Evolutionary conservation across 2,888 invertebrate genomes (phyloP), one percentile per base, ranked within the genome.

Genomic region (Matsumyia berberina): DNA sequence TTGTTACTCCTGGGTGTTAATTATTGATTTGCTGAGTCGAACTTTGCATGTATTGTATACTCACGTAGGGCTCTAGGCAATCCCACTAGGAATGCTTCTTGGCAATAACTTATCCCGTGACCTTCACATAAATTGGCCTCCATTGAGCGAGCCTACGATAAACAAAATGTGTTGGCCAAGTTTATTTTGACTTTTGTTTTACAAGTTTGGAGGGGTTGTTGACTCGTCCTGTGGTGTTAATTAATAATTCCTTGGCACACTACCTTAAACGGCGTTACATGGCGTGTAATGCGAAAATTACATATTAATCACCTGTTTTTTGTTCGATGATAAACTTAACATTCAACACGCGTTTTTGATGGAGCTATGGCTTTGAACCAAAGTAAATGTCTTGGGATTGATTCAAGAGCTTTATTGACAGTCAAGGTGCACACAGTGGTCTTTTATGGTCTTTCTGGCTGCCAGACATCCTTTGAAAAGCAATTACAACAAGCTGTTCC

Each of bases 141-240:
- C 19, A 46, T 46, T 19, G 17, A 46, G 19, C 19, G 19, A 46
- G 19, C 19, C 17, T 19, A 19, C 17, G 11, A 46, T 46, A 46
- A 46, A 46, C 9, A 3, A 46, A 46, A 46, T 46, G 46, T 46
- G 46, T 46, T 11, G 19, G 46, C 19, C 19, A 46, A 19, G 17
- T 46, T 46, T 46, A 17, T 44, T 44, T 17, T 3, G 15, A 12
- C 15, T 9, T 17, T 46, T 19, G 46, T 46, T 46, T 19, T 19
- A 11, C 19, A 19, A 46, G 46, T 46, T 46, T 9, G 5, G 17
- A 5, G 17, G 15, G 5, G 15, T 42, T 42, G 42, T 15, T 42
- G 19, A 46, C 19, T 11, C 2, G 9, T 46, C 19, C 4, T 3
- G 19, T 17, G 46, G 19, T 17, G 46, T 46, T 46, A 19, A 46